Base-by-base conservation (phyloP, 2,888 invertebrate genomes). In the Caenorhabditis wallacei region DNA sequence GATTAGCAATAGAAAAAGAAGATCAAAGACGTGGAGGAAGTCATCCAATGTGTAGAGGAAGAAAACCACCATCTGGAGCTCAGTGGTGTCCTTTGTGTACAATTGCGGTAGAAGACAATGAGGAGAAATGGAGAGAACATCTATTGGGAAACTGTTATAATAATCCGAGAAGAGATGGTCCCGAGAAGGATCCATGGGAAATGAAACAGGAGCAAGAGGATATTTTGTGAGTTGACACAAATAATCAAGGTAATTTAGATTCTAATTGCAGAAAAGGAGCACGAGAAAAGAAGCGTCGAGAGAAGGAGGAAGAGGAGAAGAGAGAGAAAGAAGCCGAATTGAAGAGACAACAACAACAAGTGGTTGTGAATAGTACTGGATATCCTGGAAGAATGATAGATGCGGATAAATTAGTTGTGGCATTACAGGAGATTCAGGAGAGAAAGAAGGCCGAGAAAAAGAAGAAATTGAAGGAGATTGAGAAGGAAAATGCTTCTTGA, bases 71-170 rank as follows among this genome's bases (percentile, higher is more conserved):
- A 2, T 24, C 72, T 2, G 89, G 88, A 20, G 87, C 89, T 1
- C 76, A 83, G 30, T 90, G 89, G 89, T 90, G 90, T 83, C 89
- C 90, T 5, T 79, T 90, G 2, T 90, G 90, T 72, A 85, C 90
- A 0, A 85, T 87, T 20, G 89, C 88, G 0, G 89, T 90, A n/a
- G 78, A 84, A n/a, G 80, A 86, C 22, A 84, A 81, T 59, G 75
- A 81, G 48, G 85, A 84, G 74, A 53, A 68, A 22, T 89, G 89
- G 89, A 70, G 78, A 46, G 75, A 87, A 10, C 89, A 89, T 84
- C 56, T 88, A 1, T 72, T 54, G 4, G 70, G 59, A 3, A 84
- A 85, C 56, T 89, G 89, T 69, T 89, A 88, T 68, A 88, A 88
- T 53, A 89, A 89, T 79, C 86, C 87, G 8, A 59, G 86, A 48